phyloP scores from a whole-genome alignment of 2,888 invertebrate species.

The Phalera bucephala region DNA sequence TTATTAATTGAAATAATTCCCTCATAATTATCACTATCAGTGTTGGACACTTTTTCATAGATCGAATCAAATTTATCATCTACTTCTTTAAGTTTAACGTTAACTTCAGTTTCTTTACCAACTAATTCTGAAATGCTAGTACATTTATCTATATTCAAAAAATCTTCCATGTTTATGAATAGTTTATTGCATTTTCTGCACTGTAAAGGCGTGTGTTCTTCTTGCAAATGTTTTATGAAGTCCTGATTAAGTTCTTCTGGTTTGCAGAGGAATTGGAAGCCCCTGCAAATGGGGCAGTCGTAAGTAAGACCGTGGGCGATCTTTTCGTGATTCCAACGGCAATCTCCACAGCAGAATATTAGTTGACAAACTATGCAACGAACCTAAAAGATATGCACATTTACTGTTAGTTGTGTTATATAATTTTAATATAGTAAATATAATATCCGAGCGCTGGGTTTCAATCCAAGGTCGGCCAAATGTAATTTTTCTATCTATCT shows the following conservation, averaged over 20 bases:
- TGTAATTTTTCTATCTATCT: too few relatives aligned
- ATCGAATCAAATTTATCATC: conserved; percentile 67
- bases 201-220: conserved; percentile 63
- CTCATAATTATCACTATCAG: conserved; percentile 52
- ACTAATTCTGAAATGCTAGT: conserved; percentile 65
- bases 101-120: conserved; percentile 29
- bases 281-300: conserved; percentile 72
- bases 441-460: too few relatives aligned
- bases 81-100: conserved; percentile 33
- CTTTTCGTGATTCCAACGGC: conserved; percentile 69
- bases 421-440: too few relatives aligned
- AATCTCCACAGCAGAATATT: conserved; percentile 69
- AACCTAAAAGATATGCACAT: too few relatives aligned
- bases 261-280: conserved; percentile 54
- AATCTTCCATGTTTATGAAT: conserved; percentile 65
- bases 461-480: too few relatives aligned
- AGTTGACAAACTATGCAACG: conserved; percentile 70
- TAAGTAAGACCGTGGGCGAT: conserved; percentile 57
- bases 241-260: conserved; percentile 51
- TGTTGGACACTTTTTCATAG: conserved; percentile 51
- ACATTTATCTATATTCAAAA: conserved; percentile 59
- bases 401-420: too few relatives aligned
- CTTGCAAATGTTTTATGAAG: conserved; percentile 57
- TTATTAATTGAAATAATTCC: conserved; percentile 58
- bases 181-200: conserved; percentile 66